These are phyloP conservation scores for Hydractinia symbiolongicarpus DNA, from an alignment of 30 jellyfish, hydroid and myxozoan genomes.

Conservation along the genomic window DNA sequence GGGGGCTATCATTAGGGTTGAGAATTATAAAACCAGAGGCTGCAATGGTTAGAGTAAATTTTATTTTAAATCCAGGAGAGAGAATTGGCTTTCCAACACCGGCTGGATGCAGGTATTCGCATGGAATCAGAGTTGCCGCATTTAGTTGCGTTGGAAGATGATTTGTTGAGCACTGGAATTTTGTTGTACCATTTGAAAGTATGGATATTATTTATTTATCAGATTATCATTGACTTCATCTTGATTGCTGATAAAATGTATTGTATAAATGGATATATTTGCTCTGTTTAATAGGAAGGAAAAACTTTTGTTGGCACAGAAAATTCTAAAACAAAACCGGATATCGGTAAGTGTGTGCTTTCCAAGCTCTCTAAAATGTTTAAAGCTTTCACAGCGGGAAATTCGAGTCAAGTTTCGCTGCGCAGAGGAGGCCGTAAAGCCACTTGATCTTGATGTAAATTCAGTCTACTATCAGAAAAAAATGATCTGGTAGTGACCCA, in stretches of 20 bases:
- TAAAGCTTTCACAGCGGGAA: neutral
- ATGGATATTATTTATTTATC: neutral
- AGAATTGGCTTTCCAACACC: constrained; percentile 82
- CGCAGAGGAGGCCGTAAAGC: too few relatives aligned
- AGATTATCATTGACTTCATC: too few relatives aligned
- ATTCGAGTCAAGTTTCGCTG: too few relatives aligned
- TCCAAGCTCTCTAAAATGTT: neutral
- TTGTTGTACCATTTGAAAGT: constrained; percentile 86
- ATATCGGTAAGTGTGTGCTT: constrained; percentile 57
- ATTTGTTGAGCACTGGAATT: constrained; percentile 87
- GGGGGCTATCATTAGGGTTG: too few relatives aligned
- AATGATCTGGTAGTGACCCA: too few relatives aligned
- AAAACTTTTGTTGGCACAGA: constrained; percentile 81
- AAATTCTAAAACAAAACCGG: constrained; percentile 64
- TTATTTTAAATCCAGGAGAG: constrained; percentile 54
- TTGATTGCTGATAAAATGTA: too few relatives aligned
- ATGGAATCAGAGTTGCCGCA: constrained; percentile 98
- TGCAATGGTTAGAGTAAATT: too few relatives aligned
- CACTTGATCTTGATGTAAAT: too few relatives aligned
- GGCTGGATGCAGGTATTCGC: constrained; percentile 91
- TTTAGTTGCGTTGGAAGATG: constrained; percentile 88
- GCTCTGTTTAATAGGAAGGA: constrained; percentile 59
- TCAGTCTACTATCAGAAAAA: too few relatives aligned
- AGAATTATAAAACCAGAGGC: too few relatives aligned
- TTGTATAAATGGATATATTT: neutral